phyloP scores from a whole-genome alignment of 2,888 invertebrate genomes.

The Iselma pallidipennis region DNA sequence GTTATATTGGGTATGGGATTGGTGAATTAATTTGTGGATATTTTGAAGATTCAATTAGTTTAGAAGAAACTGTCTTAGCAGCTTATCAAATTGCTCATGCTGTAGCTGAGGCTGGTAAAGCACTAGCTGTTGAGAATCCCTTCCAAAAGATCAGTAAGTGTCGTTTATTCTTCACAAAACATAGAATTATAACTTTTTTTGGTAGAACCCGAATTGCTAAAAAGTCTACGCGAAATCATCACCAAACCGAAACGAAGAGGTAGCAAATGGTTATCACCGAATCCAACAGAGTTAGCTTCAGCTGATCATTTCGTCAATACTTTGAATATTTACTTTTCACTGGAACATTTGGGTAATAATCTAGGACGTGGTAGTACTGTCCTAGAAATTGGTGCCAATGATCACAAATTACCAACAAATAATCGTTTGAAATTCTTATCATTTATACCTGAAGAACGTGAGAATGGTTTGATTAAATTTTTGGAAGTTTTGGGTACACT shows the following conservation, averaged over 20 bases:
- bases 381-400: background rate
- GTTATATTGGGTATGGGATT: slow-evolving; percentile 71
- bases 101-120: background rate
- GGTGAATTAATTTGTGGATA: slow-evolving; percentile 92
- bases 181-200: no score
- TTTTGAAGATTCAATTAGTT: slow-evolving; percentile 83
- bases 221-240: slow-evolving; percentile 58
- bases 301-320: background rate
- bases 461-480: background rate
- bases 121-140: background rate
- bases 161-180: no score
- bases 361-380: background rate
- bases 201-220: background rate
- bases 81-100: background rate
- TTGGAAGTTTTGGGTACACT: slow-evolving; percentile 47
- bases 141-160: background rate
- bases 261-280: slow-evolving; percentile 74
- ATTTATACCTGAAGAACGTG: background rate
- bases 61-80: slow-evolving; percentile 72
- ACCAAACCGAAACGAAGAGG: slow-evolving; percentile 69
- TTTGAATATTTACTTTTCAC: background rate
- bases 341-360: background rate
- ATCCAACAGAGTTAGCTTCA: background rate
- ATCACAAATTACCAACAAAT: background rate
- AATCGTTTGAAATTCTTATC: background rate